Conservation (phyloP, 2,888 invertebrate species). For the Dromius quadrimaculatus region DNA sequence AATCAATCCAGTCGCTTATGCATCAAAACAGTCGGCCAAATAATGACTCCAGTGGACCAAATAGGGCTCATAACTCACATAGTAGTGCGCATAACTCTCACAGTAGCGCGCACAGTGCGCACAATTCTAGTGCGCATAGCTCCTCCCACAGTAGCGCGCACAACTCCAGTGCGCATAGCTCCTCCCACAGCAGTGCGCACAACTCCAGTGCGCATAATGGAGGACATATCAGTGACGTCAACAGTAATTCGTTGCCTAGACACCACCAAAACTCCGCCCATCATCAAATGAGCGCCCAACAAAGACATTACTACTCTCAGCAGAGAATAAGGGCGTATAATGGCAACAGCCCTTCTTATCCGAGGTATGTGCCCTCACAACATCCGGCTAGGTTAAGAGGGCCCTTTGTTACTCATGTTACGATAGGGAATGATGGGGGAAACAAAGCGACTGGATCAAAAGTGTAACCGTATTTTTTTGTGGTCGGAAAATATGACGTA, state of each 20-base stretch:
- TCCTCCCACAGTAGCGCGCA: no score
- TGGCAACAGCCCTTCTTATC: conserved; percentile 52
- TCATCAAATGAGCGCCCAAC: conserved; percentile 51
- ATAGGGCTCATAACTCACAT: conserved; percentile 65
- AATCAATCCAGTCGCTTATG: conserved; percentile 78
- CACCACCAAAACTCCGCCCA: conserved; percentile 57
- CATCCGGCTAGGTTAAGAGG: conserved; percentile 64
- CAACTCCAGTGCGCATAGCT: no score
- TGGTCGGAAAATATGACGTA: neutral
- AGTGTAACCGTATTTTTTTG: conserved; percentile 53
- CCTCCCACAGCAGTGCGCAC: no score
- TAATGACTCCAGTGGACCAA: no score
- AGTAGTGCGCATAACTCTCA: conserved; percentile 50
- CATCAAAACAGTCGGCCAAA: conserved; percentile 59
- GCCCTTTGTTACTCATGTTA: conserved; percentile 74
- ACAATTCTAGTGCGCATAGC: no score
- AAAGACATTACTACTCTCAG: conserved; percentile 20
- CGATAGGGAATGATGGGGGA: conserved; percentile 69
- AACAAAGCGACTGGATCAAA: conserved; percentile 57
- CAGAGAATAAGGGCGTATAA: conserved; percentile 52
- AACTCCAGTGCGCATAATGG: conserved; percentile 25
- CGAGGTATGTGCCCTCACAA: conserved; percentile 52
- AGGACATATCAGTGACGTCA: conserved; percentile 59
- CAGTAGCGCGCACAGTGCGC: no score
- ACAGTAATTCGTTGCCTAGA: conserved; percentile 61